These are phyloP conservation scores for Leptopilina myrica DNA, from an alignment of 2,888 invertebrate genomes.

Conservation along the genomic window DNA sequence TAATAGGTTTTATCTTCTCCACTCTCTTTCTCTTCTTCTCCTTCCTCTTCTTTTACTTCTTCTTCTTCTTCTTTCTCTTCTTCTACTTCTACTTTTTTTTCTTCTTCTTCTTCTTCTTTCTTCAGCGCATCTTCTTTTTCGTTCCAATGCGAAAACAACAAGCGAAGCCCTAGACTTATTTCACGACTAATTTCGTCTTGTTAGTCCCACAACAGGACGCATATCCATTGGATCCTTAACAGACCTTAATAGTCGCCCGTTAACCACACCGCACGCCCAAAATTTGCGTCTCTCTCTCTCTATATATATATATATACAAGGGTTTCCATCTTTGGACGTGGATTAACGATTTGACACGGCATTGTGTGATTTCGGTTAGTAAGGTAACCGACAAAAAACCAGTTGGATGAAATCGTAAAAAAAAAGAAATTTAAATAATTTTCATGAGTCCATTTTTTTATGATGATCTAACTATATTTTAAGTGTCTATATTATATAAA, in stretches of 20 bases:
- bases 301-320: conserved; percentile 17
- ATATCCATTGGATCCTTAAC: conserved; percentile 47
- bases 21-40: neutral
- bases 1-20: conserved; percentile 52
- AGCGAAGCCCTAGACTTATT: conserved; percentile 43
- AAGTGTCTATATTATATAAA: no score
- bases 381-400: conserved; percentile 26
- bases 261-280: conserved; percentile 58
- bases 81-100: no score
- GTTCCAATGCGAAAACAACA: no score
- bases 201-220: conserved; percentile 62
- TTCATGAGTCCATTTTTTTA: neutral
- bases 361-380: conserved; percentile 34
- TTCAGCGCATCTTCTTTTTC: neutral
- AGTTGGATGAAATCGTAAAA: conserved; percentile 39
- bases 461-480: no score
- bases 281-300: conserved; percentile 44
- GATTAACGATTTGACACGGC: conserved; percentile 36
- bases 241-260: conserved; percentile 58
- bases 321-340: neutral
- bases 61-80: no score
- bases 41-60: neutral
- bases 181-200: conserved; percentile 71
- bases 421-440: conserved; percentile 34
- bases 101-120: neutral